These are phyloP conservation scores for Zygothrica quintamaculata DNA, from an alignment of 2,888 invertebrate genomes.

Conservation along the genomic window DNA sequence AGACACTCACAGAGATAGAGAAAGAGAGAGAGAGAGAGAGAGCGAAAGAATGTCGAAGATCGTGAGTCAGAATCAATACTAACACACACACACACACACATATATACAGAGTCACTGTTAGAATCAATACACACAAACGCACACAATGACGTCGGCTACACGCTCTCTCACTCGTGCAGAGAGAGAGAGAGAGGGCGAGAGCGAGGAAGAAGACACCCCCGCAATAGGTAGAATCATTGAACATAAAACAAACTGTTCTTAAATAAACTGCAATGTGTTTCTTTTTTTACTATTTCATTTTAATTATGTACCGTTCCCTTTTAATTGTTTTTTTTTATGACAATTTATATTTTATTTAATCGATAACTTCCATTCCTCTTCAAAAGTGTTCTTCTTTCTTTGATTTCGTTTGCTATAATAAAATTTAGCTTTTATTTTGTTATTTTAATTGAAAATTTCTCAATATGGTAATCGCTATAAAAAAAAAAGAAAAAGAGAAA, in stretches of 20 bases:
- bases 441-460: conserved; percentile 76
- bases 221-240: conserved; percentile 36
- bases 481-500: too few relatives aligned
- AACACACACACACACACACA: conserved; percentile 2
- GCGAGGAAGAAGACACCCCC: conserved; percentile 52
- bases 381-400: conserved; percentile 10
- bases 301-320: conserved; percentile 27
- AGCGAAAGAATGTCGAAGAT: not conserved
- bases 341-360: conserved; percentile 12
- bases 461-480: conserved; percentile 80
- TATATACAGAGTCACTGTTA: not conserved
- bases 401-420: conserved; percentile 6
- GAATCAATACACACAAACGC: conserved; percentile 1
- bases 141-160: conserved; percentile 18
- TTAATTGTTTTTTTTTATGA: conserved; percentile 22
- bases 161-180: conserved; percentile 13
- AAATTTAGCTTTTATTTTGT: conserved; percentile 6
- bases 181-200: too few relatives aligned
- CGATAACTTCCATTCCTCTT: conserved; percentile 21
- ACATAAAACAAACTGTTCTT: conserved; percentile 15
- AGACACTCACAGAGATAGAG: conserved; percentile 10
- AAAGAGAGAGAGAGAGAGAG: not conserved
- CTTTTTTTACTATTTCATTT: not conserved
- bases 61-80: conserved; percentile 49
- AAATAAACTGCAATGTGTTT: not conserved